Evolutionary conservation across 2,888 invertebrate genomes (phyloP).

Genomic region (Andrena trimmerana): DNA sequence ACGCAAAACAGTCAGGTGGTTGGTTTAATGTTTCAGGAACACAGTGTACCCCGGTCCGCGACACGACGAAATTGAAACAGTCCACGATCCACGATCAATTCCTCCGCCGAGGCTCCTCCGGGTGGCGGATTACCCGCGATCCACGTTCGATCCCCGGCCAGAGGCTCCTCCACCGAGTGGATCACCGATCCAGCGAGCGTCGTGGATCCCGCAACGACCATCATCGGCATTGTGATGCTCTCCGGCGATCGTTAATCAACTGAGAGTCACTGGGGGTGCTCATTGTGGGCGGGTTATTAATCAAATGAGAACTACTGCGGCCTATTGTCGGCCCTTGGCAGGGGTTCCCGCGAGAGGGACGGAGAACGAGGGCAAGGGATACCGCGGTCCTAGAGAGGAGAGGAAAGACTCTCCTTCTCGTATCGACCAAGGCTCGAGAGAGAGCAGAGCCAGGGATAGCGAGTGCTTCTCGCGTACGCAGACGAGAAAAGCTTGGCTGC

Average conservation of each 20-base stretch:
- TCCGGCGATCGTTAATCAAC: constrained; percentile 82
- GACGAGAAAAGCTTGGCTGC: constrained; percentile 30
- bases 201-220: constrained; percentile 63
- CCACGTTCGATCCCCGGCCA: constrained; percentile 50
- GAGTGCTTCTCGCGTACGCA: constrained; percentile 42
- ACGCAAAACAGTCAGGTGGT: constrained; percentile 67
- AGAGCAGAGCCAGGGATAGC: constrained; percentile 55
- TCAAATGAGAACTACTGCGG: constrained; percentile 85
- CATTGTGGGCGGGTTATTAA: constrained; percentile 84
- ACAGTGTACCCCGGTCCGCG: neutral
- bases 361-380: constrained; percentile 59
- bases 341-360: constrained; percentile 74
- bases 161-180: constrained; percentile 36
- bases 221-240: constrained; percentile 74
- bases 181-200: constrained; percentile 45
- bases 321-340: constrained; percentile 81
- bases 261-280: constrained; percentile 83
- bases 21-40: constrained; percentile 26
- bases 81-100: constrained; percentile 44
- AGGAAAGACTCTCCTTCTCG: constrained; percentile 76
- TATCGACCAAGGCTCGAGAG: constrained; percentile 76
- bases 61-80: neutral
- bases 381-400: constrained; percentile 63
- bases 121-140: constrained; percentile 34
- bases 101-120: neutral